A percentile compares a stretch with the other conserved stretches of the same genome.
Conservation (phyloP, 1,140 invertebrate genomes). For the Cardiocondyla obscurior region DNA sequence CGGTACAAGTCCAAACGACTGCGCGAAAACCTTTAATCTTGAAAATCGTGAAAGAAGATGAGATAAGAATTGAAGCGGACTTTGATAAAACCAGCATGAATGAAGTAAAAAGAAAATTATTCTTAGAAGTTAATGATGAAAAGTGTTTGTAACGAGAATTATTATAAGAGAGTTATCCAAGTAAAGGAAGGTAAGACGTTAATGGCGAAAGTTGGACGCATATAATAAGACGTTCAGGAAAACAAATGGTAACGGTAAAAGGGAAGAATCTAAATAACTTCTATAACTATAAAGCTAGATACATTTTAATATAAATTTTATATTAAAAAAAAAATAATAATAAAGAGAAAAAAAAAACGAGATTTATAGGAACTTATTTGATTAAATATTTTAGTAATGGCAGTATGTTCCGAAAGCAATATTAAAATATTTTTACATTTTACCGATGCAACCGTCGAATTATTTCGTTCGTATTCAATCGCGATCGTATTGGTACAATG, state of each 20-base stretch:
- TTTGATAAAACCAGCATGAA: conserved; percentile 37
- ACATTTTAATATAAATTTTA: conserved; percentile 9
- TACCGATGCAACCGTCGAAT: not conserved
- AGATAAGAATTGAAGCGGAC: not conserved
- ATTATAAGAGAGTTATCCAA: conserved; percentile 42
- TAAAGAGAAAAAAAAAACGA: not conserved
- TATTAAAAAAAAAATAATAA: too few relatives aligned
- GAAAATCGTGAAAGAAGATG: not conserved
- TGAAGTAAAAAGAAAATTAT: conserved; percentile 41
- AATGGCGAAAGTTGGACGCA: conserved; percentile 47
- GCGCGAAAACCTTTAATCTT: not conserved
- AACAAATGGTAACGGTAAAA: conserved; percentile 47
- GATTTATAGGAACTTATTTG: not conserved
- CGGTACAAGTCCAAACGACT: not conserved
- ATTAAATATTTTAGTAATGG: not conserved
- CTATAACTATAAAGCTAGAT: not conserved
- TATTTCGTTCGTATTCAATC: not conserved
- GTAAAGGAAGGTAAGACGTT: conserved; percentile 44
- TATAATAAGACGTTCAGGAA: conserved; percentile 48
- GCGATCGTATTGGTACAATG: not conserved
- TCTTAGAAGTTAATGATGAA: conserved; percentile 41
- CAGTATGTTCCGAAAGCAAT: not conserved
- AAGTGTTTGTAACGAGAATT: conserved; percentile 46
- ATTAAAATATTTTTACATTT: not conserved
- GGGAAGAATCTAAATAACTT: conserved; percentile 33